Percentiles rank a stretch among this genome's conserved stretches.
Conservation (phyloP, 2,797 vertebrate species). For the Miichthys miiuy region DNA sequence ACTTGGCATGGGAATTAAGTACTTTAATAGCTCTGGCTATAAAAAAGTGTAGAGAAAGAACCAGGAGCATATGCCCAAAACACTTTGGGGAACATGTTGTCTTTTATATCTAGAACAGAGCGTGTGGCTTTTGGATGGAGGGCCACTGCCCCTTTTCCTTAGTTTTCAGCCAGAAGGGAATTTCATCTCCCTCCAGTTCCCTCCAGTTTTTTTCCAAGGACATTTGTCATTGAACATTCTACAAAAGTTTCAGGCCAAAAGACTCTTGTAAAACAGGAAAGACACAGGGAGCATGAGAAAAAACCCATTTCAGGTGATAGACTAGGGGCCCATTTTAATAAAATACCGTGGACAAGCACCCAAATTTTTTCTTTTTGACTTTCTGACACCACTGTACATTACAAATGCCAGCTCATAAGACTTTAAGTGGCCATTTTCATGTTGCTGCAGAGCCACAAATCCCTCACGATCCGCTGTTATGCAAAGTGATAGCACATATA, state of each 20-base stretch:
- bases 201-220: slow-evolving; percentile 65
- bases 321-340: slow-evolving; percentile 31
- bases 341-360: slow-evolving; percentile 40
- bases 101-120: slow-evolving; percentile 71
- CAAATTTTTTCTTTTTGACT: slow-evolving; percentile 38
- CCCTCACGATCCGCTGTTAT: slow-evolving; percentile 36
- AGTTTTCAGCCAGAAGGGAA: slow-evolving; percentile 68
- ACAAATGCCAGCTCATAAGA: slow-evolving; percentile 37
- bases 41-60: slow-evolving; percentile 70
- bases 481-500: slow-evolving; percentile 34
- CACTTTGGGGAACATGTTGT: slow-evolving; percentile 68
- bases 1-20: slow-evolving; percentile 80
- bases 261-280: slow-evolving; percentile 55
- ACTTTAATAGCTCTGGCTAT: slow-evolving; percentile 77
- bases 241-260: slow-evolving; percentile 66
- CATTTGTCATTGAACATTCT: slow-evolving; percentile 74
- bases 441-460: slow-evolving; percentile 37
- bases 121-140: slow-evolving; percentile 66
- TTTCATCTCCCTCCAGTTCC: slow-evolving; percentile 64
- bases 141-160: slow-evolving; percentile 60
- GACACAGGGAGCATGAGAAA: slow-evolving; percentile 26
- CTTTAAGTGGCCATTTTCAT: slow-evolving; percentile 41
- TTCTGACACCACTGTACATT: slow-evolving; percentile 33
- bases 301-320: slow-evolving; percentile 33
- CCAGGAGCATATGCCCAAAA: slow-evolving; percentile 66